Evolutionary conservation across 2,888 invertebrate genomes (phyloP), one percentile per base, ranked within the genome.

Genomic region (Camponotus fellah): DNA sequence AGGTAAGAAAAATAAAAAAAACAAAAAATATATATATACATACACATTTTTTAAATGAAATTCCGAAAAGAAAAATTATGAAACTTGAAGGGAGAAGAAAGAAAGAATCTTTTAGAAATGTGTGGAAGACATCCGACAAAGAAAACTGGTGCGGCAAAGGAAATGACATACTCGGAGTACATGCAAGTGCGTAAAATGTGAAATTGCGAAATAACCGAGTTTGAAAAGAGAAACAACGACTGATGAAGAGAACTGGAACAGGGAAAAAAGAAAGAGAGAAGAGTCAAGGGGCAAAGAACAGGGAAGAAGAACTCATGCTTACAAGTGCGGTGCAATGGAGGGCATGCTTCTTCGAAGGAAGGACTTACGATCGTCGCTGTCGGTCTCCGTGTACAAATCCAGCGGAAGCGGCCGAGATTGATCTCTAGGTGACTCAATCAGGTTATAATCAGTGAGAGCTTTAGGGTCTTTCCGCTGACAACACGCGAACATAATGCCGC

Each of bases 401-500:
- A 91, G 89, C 88, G 92, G 91, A 90, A 94, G 91, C 85, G 91
- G 91, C 91, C 94, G 93, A 87, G 92, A 92, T 87, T 94, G 94
- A 89, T 92, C 92, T 92, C 93, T 93, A 91, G 94, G 91, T 85
- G 93, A 91, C 88, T 94, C 94, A 89, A 94, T 89, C 88, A 93
- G 92, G 91, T 93, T 94, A 93, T 93, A 93, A 91, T 94, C 93
- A 83, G 92, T 91, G 92, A 91, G 94, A 90, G 93, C 92, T 92
- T 94, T 94, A 92, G 93, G 93, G 82, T 94, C 92, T 90, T 93
- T 92, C 95, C 97, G 97, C 94, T 97, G 97, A 95, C 98, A 98
- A 96, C 98, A 98, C 89, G 98, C 98, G 94, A 97, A 97, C 91
- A 98, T 96, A 89, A 98, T 96, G 87, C 97, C 97, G 90, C 97